Base-by-base conservation (phyloP, 1,140 invertebrate species). In the Bombus impatiens region DNA sequence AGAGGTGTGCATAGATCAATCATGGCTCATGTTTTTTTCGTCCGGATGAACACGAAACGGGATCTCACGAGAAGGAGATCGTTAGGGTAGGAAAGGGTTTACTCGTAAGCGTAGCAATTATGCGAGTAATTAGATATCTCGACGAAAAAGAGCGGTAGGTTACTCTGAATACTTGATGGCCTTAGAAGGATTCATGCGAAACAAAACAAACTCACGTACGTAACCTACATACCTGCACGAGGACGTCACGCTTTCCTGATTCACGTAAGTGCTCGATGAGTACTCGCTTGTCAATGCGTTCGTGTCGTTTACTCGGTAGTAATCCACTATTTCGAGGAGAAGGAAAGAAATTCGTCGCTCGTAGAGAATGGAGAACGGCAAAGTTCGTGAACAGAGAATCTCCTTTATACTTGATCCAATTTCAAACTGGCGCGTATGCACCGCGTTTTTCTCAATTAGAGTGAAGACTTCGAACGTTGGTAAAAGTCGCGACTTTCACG, bases 371-470 rank as follows among this genome's bases (percentile, higher is more conserved):
- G 75, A 59, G 75, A 77, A 77, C 71, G 47, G 35, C 65, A 18
- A 18, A 8, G 28, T 67, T 67, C 15, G 6, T 35, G n/a, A 67
- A 67, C n/a, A 32, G 18, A 28, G 15, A 35, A 15, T n/a, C 62
- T 18, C 18, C 78, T 62, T 86, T 75, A 76, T 78, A 53, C 53
- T 86, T 67, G 87, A 89, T 89, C 88, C 67, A 86, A 89, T 89
- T 89, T 86, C 65, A 37, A 70, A 42, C 32, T 28, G 13, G 62
- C 42, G 40, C 42, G 37, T 82, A 67, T 12, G 4, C 57, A 28
- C 53, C 57, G 35, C 15, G n/a, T 25, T 75, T n/a, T 35, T 42
- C 22, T 53, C 65, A 53, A 80, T 47, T 80, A 68, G 22, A 47
- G 65, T 28, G 25, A 79, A 68, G n/a, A 71, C 15, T 70, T 80